Conservation (phyloP, 2,797 vertebrate genomes). For the Carduelis carduelis region DNA sequence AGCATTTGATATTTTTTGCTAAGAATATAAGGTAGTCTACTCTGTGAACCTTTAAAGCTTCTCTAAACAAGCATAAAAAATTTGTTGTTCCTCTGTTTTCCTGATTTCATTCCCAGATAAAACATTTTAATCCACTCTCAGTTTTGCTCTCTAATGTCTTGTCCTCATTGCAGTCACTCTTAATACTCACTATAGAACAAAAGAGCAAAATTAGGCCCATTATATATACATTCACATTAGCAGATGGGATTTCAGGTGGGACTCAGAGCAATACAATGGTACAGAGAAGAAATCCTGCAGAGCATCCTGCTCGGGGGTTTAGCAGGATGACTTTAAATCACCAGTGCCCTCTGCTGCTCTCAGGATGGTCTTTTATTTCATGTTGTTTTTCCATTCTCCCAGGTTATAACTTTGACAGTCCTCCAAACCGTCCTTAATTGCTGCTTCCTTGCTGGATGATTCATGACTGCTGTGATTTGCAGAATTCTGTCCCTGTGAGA, state of each 20-base stretch:
- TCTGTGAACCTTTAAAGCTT: not conserved
- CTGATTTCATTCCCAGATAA: not conserved
- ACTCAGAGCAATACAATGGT: not conserved
- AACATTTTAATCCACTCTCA: not conserved
- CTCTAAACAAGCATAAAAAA: not conserved
- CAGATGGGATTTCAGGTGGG: not conserved
- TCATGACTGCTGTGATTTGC: not conserved
- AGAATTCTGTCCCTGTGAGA: not conserved
- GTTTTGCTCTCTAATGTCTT: not conserved
- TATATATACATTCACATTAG: not conserved
- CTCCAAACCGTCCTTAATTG: not conserved
- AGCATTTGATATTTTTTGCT: not conserved
- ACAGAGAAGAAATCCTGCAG: not conserved
- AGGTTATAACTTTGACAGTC: not conserved
- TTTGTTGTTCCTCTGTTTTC: not conserved
- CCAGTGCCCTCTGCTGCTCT: constrained; percentile 56
- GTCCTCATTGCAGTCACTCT: not conserved
- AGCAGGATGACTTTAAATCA: not conserved
- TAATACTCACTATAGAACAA: not conserved
- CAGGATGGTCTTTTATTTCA: not conserved
- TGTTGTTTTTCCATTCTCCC: not conserved
- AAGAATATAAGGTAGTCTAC: not conserved
- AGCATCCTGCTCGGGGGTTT: not conserved
- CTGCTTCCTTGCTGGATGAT: not conserved
- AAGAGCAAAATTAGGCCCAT: not conserved